Evolutionary conservation across 2,113 vertebrate genomes (phyloP).

Genomic region (Microtus ochrogaster): DNA sequence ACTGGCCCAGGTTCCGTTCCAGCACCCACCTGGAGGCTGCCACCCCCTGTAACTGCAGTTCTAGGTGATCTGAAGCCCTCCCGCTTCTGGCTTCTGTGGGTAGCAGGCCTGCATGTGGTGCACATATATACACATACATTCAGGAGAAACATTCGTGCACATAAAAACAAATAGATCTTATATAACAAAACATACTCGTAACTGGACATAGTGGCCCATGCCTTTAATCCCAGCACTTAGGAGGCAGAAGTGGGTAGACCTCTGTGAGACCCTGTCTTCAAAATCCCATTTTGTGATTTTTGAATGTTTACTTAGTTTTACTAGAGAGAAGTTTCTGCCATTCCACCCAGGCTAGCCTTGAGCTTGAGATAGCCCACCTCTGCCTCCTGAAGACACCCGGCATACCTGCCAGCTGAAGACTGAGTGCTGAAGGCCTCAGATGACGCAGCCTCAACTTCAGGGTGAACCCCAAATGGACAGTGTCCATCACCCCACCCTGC

Average conservation of each 20-base stretch:
- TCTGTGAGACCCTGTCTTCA: neutral
- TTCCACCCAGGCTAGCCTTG: neutral
- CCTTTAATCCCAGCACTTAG: neutral
- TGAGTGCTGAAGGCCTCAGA: neutral
- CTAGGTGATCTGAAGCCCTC: neutral
- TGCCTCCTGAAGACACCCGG: neutral
- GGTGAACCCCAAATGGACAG: neutral
- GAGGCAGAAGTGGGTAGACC: neutral
- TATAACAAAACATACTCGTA: neutral
- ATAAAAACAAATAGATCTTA: neutral
- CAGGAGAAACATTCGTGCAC: neutral
- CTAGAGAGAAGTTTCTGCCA: neutral
- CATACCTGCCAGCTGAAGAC: neutral
- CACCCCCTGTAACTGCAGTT: neutral
- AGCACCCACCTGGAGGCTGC: neutral
- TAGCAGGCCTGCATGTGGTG: neutral
- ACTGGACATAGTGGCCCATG: neutral
- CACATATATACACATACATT: neutral
- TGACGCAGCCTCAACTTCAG: neutral
- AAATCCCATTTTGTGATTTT: neutral
- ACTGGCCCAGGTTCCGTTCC: neutral
- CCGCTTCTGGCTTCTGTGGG: neutral
- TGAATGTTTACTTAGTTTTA: neutral
- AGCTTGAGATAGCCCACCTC: neutral
- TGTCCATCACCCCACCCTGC: neutral